Conservation (phyloP, 1,140 invertebrate genomes). For the Brachionus rotundiformis region DNA sequence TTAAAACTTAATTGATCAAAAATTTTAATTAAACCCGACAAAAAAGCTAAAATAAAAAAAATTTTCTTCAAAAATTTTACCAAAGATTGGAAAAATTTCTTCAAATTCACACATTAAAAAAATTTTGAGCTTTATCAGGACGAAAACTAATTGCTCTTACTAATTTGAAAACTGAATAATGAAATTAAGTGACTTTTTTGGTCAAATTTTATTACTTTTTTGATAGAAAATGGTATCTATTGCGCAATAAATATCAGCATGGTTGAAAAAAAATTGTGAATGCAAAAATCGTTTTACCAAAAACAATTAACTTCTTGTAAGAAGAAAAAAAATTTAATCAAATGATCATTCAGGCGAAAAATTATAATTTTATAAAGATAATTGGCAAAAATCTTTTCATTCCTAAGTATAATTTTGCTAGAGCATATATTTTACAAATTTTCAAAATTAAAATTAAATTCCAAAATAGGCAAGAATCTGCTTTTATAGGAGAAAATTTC, state of each 20-base stretch:
- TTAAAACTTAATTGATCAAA: no score
- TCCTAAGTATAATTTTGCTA: background rate
- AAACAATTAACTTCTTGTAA: background rate
- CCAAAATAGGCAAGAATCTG: background rate
- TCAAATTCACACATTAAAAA: no score
- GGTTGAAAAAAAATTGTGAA: background rate
- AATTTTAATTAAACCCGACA: no score
- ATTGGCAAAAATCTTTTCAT: background rate
- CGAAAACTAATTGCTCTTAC: no score
- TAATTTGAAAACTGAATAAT: no score
- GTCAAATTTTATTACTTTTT: background rate
- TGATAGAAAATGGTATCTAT: background rate
- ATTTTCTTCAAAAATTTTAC: no score
- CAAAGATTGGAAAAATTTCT: no score
- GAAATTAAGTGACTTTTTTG: no score
- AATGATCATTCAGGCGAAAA: conserved; percentile 32
- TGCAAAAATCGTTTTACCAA: background rate
- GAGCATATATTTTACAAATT: background rate
- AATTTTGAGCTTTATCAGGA: no score
- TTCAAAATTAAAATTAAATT: background rate
- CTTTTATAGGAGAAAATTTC: background rate
- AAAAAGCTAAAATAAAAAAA: no score
- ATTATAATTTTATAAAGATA: conserved; percentile 15
- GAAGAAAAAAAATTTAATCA: conserved; percentile 20
- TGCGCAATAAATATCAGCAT: background rate